Conservation (phyloP, 2,113 vertebrate genomes). For the Tachuris rubrigastra region DNA sequence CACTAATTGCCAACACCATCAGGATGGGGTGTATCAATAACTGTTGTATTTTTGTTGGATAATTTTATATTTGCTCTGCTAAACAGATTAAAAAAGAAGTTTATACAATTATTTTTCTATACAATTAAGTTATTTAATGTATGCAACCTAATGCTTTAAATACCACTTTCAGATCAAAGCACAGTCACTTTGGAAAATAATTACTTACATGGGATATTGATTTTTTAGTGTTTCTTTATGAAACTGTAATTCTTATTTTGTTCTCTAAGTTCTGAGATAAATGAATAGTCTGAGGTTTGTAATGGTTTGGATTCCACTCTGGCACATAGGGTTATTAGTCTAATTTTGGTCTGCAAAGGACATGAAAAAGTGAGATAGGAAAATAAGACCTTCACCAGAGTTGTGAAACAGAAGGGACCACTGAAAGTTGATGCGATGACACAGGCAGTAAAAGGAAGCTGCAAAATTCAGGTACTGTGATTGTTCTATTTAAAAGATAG, state of each 20-base stretch:
- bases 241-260: background rate
- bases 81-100: background rate
- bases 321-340: background rate
- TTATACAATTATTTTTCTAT: background rate
- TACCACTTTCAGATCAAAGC: background rate
- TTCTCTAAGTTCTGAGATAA: background rate
- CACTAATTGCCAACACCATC: background rate
- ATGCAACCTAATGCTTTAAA: background rate
- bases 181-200: background rate
- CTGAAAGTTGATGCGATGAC: background rate
- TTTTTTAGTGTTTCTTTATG: background rate
- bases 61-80: background rate
- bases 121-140: background rate
- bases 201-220: background rate
- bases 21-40: background rate
- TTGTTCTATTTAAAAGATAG: background rate
- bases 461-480: background rate
- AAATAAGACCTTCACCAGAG: background rate
- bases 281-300: background rate
- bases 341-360: background rate
- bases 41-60: background rate
- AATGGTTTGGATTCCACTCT: background rate
- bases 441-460: background rate
- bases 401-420: background rate
- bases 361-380: background rate